Conservation (phyloP, 2,113 vertebrate genomes). For the Octodon degus region DNA sequence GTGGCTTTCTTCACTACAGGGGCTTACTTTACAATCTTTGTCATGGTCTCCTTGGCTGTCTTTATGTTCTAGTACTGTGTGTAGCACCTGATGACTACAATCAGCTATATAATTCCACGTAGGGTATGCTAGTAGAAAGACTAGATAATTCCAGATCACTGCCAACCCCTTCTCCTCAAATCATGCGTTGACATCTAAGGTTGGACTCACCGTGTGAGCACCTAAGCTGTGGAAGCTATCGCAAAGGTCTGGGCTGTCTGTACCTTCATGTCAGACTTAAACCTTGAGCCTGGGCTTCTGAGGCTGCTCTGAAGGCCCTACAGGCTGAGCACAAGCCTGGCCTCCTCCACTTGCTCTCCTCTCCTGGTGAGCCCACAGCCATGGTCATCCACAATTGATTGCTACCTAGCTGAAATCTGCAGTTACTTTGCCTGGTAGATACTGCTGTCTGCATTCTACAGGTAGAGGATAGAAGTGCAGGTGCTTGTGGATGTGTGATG, state of each 20-base stretch:
- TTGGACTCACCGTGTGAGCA: neutral
- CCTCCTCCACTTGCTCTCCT: neutral
- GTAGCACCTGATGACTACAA: neutral
- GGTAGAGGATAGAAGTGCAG: neutral
- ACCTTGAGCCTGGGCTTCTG: neutral
- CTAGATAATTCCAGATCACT: neutral
- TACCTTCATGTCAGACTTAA: neutral
- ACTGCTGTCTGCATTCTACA: neutral
- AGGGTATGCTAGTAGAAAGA: neutral
- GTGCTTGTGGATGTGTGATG: too few relatives aligned
- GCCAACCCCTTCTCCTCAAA: neutral
- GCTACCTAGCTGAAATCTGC: neutral
- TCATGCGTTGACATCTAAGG: neutral
- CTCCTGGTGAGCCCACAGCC: neutral
- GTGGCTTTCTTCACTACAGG: neutral
- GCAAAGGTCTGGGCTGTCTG: neutral
- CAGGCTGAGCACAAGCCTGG: too few relatives aligned
- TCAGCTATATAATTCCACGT: neutral
- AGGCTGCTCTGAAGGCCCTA: neutral
- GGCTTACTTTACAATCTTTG: neutral
- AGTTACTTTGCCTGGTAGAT: neutral
- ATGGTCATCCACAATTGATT: neutral
- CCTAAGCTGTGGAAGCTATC: neutral
- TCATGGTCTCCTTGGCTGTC: neutral
- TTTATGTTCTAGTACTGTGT: neutral